Base-by-base conservation (phyloP, 1,140 invertebrate species). In the Prorops nasuta region DNA sequence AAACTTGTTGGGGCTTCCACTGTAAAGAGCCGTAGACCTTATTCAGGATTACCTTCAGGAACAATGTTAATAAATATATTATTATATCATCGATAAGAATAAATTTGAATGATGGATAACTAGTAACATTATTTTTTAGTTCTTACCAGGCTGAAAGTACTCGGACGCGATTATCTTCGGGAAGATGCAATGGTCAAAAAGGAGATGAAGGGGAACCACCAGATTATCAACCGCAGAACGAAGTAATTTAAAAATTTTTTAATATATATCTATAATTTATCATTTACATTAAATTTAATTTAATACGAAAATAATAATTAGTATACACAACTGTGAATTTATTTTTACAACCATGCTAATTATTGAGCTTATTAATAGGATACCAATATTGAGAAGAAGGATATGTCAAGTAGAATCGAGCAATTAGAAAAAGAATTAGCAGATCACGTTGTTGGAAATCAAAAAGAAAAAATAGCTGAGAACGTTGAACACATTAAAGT, bases 401-500 rank as follows among this genome's bases (percentile, higher is more conserved):
- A 69, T 28, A 66, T 75, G 62, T 21, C 47, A 1, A 45, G 36
- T 18, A 59, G 57, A 32, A 74, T 77, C 32, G 15, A 43, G 2
- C 56, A 74, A n/a, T 28, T 78, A 12, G 72, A 78, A 44, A 57
- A 60, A 36, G 57, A 72, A 19, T 36, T 76, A 16, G 58, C 56
- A 9, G 46, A 20, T 18, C 54, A 51, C 15, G 22, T 51, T 3
- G 37, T 51, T 0, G 63, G 43, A 16, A 68, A 51, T 49, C 67
- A 67, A 6, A 64, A 65, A 14, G 67, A 69, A 46, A 77, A 74
- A 47, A 62, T 69, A 0, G 63, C 65, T 0, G 76, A 77, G 18
- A 77, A 76, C 47, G 60, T 76, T 4, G 72, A 75, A 19, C 71
- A 72, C 28, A 77, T 77, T 47, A 62, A 62, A 17, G 40, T 73